Evolutionary conservation across 2,888 invertebrate genomes (phyloP).

Genomic region (Agrochola litura): DNA sequence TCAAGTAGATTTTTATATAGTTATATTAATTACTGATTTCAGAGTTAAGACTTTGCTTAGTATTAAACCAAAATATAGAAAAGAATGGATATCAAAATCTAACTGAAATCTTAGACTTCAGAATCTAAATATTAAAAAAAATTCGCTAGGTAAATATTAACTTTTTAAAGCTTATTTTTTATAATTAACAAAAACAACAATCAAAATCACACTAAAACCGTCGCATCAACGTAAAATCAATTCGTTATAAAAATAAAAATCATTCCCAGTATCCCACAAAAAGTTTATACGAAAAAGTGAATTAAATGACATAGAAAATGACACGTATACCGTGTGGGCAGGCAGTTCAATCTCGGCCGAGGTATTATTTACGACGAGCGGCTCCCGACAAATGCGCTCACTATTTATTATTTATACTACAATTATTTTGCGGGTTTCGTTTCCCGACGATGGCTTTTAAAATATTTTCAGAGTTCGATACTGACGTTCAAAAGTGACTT

Average conservation of each 20-base stretch:
- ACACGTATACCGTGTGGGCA: slow-evolving; percentile 40
- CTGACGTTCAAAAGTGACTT: neutral
- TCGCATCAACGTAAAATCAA: neutral
- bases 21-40: neutral
- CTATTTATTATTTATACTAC: slow-evolving; percentile 55
- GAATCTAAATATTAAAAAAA: neutral
- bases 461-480: neutral
- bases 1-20: neutral
- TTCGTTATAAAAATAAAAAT: slow-evolving; percentile 22
- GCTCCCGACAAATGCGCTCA: slow-evolving; percentile 38
- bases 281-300: slow-evolving; percentile 49
- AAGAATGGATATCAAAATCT: neutral
- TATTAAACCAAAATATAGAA: neutral
- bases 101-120: neutral
- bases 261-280: slow-evolving; percentile 13
- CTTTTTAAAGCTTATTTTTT: neutral
- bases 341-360: slow-evolving; percentile 56
- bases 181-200: neutral
- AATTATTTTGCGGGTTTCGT: slow-evolving; percentile 31
- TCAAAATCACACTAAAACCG: neutral
- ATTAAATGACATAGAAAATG: slow-evolving; percentile 53
- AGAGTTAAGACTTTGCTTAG: too few species aligned
- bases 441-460: neutral
- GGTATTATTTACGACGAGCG: slow-evolving; percentile 51
- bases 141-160: neutral